Evolutionary conservation across 1,140 invertebrate genomes (phyloP), one percentile per base, ranked within the genome.

Genomic region (Drosophila biarmipes): DNA sequence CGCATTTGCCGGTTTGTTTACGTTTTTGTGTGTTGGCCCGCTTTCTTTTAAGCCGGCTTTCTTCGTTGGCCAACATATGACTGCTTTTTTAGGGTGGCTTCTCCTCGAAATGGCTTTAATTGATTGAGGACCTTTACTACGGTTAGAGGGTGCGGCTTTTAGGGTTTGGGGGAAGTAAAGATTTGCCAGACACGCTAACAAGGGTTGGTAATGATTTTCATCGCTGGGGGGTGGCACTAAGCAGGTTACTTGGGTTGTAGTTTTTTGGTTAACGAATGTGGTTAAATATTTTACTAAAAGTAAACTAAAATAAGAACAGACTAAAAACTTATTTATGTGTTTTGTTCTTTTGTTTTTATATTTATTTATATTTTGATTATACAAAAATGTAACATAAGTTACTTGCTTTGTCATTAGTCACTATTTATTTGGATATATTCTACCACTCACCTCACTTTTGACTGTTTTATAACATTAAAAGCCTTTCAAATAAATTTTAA

Each of bases 1-100:
- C 46, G 48, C 62, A 73, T 80, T 90, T 87, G 89, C 87, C 87
- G 87, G 87, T 90, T 90, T 90, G 87, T 90, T 90, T 90, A 90
- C 82, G 82, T 89, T 89, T 87, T 89, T 51, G 63, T 67, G 63
- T 62, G 53, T 66, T 75, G 55, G 55, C 42, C 55, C 38, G 74
- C 62, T 74, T 86, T 75, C 34, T 46, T 57, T 49, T 53, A 27
- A 71, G 38, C 80, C 84, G 79, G 85, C 73, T 85, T 85, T 80
- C 79, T n/a, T 42, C 40, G 35, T 14, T 59, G 64, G 48, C 64
- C 69, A 68, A 45, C 78, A 87, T 78, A 58, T 87, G 82, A 74
- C 48, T 69, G 42, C 21, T 46, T 19, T 31, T 46, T 52, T 55
- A 38, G 56, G 54, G 68, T 45, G 57, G 52, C 59, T 74, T 71